Percentiles rank a stretch among this genome's conserved stretches.
Conservation (phyloP, 2,888 invertebrate species). For the Prionchulus punctatus region DNA sequence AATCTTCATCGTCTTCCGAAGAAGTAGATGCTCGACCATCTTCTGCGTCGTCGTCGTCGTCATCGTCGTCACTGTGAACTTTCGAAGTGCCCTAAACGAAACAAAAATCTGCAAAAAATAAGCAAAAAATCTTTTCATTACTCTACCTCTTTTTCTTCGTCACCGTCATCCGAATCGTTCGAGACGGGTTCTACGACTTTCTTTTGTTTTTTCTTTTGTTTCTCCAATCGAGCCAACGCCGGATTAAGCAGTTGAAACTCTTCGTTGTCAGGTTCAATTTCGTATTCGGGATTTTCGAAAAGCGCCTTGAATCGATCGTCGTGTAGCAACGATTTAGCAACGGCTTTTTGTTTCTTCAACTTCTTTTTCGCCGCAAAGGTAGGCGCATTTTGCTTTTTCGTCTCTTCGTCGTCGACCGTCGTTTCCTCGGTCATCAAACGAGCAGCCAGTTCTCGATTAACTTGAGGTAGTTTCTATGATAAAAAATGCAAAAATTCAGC, state of each 20-base stretch:
- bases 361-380: conserved; percentile 41
- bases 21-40: not conserved
- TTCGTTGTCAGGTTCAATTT: conserved; percentile 68
- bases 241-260: conserved; percentile 72
- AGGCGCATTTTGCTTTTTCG: not conserved
- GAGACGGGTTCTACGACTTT: conserved; percentile 14
- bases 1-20: conserved; percentile 1
- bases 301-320: conserved; percentile 76
- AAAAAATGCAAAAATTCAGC: no score
- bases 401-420: not conserved
- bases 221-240: conserved; percentile 63
- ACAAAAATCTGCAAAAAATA: not conserved
- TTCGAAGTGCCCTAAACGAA: not conserved
- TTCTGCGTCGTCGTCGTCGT: not conserved
- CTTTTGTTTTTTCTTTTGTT: conserved; percentile 30
- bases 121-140: not conserved
- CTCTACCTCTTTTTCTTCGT: not conserved
- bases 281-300: conserved; percentile 79
- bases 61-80: not conserved
- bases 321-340: conserved; percentile 44
- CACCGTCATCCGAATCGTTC: not conserved
- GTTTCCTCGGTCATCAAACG: conserved; percentile 55
- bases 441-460: conserved; percentile 72
- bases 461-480: conserved; percentile 53
- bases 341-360: conserved; percentile 39